Evolutionary conservation across 2,113 vertebrate genomes (phyloP), one percentile per base, ranked within the genome.

Genomic region (Ranitomeya imitator): DNA sequence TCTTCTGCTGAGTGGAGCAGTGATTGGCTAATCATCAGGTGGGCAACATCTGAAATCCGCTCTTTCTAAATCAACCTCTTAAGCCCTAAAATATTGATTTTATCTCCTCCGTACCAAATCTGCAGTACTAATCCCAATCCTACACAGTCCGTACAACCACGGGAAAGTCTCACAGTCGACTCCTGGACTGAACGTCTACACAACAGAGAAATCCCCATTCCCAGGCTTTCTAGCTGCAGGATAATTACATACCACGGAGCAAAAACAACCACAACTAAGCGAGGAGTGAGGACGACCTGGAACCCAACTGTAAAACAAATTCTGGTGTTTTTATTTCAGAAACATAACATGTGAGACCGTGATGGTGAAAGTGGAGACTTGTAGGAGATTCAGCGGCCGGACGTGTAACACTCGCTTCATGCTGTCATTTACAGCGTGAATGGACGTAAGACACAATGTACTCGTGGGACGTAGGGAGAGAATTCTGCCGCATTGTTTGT

Each of bases 161-260:
- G 78, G 77, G 18, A 63, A 63, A 23, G 51, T 78, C 78, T 59
- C 73, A 60, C 31, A 77, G 74, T 74, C 45, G 74, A 61, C 19
- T 80, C 55, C 57, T 18, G 79, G 52, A 79, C 52, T 26, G 52
- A 55, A 52, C 3, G 19, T 55, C 57, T n/a, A 21, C 16, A 52
- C 26, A 37, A 76, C 26, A 19, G 26, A 85, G 71, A 76, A 76
- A 59, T 77, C 73, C 31, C 57, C 23, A 51, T 19, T 31, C 21
- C 55, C 26, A 51, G 79, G 9, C 60, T 77, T 86, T 21, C 16
- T 86, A 31, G 16, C 85, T 86, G 73, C 73, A 52, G 57, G 73
- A 86, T 86, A 86, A 86, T 86, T 61, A 61, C 45, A 37, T 74
- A 74, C 85, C 85, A 31, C 37, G 45, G 55, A 74, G 54, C 57